Base-by-base conservation (phyloP, 23 tunicate genomes). In the Styela plicata region DNA sequence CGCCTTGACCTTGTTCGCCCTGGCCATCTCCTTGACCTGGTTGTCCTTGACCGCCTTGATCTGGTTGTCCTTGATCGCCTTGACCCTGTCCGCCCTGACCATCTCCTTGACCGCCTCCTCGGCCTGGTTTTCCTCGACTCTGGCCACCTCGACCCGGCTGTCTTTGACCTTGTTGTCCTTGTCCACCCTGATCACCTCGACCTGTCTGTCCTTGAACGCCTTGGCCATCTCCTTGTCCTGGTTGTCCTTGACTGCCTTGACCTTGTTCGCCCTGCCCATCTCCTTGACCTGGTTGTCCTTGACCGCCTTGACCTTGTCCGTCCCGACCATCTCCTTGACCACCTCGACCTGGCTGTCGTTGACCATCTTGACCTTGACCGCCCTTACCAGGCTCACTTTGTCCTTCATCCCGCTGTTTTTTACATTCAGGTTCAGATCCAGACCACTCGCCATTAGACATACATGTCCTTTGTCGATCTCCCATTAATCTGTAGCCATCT, bases 371-470 rank as follows among this genome's bases (percentile, higher is more conserved):
- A 44, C 57, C 57, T 44, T 44, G n/a, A n/a, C n/a, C n/a, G n/a
- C n/a, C n/a, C 13, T 44, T 44, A 5, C 57, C 57, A 44, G n/a
- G n/a, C n/a, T n/a, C n/a, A n/a, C n/a, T n/a, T n/a, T n/a, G n/a
- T n/a, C n/a, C n/a, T n/a, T n/a, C n/a, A n/a, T n/a, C n/a, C n/a
- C n/a, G n/a, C n/a, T n/a, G n/a, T n/a, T n/a, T 33, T 71, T 71
- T 7, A 71, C 77, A 71, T 32, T 5, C 29, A 3, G 77, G 77
- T 36, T 71, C 16, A 16, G 7, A 3, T 71, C 77, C 77, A 3
- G 77, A 71, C 77, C 77, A 71, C 17, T 27, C 18, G 17, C 34
- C 34, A 21, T 68, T 68, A 2, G 36, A 27, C 5, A 3, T 5
- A 17, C 77, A 71, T 5, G 36, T 71, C 29, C 77, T 71, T 32